These are phyloP conservation scores for Samia ricini DNA, from an alignment of 1,140 invertebrate genomes.

Conservation along the genomic window DNA sequence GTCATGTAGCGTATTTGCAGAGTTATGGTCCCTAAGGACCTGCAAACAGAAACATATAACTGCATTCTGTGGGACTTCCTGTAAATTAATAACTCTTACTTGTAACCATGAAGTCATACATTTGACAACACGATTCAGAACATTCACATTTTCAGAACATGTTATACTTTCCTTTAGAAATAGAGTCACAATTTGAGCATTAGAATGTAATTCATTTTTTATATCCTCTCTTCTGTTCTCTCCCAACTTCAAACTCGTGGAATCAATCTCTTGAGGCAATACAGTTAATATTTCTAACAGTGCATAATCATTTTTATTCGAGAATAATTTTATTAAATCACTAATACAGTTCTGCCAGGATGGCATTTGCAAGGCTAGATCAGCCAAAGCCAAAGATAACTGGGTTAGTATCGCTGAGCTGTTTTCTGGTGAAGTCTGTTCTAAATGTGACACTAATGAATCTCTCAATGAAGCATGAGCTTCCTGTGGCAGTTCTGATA, in stretches of 20 bases:
- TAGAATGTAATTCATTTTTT: constrained; percentile 84
- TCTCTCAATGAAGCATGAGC: constrained; percentile 92
- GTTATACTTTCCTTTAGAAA: constrained; percentile 87
- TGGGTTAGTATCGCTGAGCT: constrained; percentile 93
- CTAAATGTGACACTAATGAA: constrained; percentile 94
- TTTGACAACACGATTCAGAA: constrained; percentile 81
- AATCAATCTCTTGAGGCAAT: constrained; percentile 97
- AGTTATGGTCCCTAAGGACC: constrained; percentile 81
- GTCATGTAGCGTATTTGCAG: constrained; percentile 88
- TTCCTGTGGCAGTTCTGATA: constrained; percentile 94
- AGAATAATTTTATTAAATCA: constrained; percentile 88
- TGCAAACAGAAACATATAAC: constrained; percentile 85
- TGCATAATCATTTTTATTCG: constrained; percentile 84
- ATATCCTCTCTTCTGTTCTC: constrained; percentile 93
- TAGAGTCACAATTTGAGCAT: constrained; percentile 83
- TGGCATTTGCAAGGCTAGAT: constrained; percentile 95
- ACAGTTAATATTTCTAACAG: constrained; percentile 95
- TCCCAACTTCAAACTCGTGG: constrained; percentile 89
- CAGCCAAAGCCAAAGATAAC: constrained; percentile 94
- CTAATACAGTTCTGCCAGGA: constrained; percentile 93
- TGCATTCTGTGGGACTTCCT: constrained; percentile 82
- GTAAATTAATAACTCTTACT: constrained; percentile 83
- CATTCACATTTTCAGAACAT: constrained; percentile 75
- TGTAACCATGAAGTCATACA: constrained; percentile 91
- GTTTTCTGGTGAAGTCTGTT: constrained; percentile 89